These are phyloP conservation scores for Phalloptychus januarius DNA, from an alignment of 2,797 vertebrate genomes.

Conservation along the genomic window DNA sequence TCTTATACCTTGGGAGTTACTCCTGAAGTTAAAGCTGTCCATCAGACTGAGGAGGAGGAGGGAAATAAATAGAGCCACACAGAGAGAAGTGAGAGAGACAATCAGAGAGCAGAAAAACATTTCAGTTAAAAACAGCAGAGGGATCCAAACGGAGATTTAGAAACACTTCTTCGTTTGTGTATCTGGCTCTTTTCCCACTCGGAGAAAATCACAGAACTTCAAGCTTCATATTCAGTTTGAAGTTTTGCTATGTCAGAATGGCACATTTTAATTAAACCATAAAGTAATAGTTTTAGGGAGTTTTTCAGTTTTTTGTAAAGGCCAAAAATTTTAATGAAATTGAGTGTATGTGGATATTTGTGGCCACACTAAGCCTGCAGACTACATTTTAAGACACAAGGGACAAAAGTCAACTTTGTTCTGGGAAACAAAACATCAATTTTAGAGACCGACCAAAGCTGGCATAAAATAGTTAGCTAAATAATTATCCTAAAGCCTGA, in stretches of 20 bases:
- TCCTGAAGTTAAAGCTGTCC: conserved; percentile 45
- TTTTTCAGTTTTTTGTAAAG: background rate
- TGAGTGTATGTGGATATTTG: background rate
- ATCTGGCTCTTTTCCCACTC: background rate
- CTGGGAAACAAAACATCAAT: background rate
- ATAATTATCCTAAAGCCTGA: background rate
- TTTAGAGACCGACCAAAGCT: background rate
- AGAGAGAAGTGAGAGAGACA: conserved; percentile 1
- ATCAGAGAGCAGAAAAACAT: conserved; percentile 11
- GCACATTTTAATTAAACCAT: background rate
- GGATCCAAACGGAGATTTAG: conserved; percentile 2
- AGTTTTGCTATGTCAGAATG: background rate
- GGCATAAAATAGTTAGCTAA: background rate
- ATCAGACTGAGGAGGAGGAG: conserved; percentile 10
- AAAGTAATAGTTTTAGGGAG: background rate
- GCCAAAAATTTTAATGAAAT: background rate
- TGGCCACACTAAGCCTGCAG: background rate
- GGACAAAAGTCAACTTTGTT: background rate
- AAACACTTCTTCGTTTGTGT: background rate
- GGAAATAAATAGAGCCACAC: conserved; percentile 10
- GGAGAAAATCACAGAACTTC: background rate
- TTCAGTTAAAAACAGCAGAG: background rate
- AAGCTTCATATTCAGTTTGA: background rate
- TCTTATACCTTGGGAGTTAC: conserved; percentile 53
- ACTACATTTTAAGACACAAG: background rate